Evolutionary conservation across 2,797 vertebrate genomes (phyloP).

Genomic region (Phataginus tetradactyla): DNA sequence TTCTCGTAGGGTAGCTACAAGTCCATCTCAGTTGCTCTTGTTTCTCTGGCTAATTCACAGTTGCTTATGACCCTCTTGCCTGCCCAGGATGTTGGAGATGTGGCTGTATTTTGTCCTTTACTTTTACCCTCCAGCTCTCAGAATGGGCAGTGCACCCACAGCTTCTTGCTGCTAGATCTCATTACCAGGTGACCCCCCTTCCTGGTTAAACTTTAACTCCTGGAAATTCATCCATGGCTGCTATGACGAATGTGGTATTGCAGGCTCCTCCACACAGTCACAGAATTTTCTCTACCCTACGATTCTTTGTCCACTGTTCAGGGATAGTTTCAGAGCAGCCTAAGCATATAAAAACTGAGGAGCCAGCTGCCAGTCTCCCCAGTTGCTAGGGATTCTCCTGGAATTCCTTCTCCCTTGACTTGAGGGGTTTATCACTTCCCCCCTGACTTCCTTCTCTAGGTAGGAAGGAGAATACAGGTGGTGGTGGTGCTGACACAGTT

Average conservation of each 20-base stretch:
- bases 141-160: not conserved
- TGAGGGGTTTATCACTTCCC: not conserved
- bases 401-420: not conserved
- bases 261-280: not conserved
- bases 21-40: not conserved
- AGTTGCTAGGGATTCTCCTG: not conserved
- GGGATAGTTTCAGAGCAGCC: not conserved
- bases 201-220: not conserved
- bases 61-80: not conserved
- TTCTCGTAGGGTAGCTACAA: rapidly evolving
- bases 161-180: not conserved
- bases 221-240: not conserved
- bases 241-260: not conserved
- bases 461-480: not conserved
- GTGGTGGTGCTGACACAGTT: not conserved
- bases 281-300: not conserved
- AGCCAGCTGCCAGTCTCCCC: not conserved
- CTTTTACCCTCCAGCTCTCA: not conserved
- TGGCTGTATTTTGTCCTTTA: not conserved
- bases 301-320: not conserved
- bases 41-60: not conserved
- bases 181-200: not conserved
- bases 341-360: not conserved
- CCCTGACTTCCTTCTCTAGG: not conserved
- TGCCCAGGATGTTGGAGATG: too few relatives aligned